Percentiles rank a stretch among this genome's conserved stretches.
phyloP scores from a whole-genome alignment of 2,888 invertebrate genomes.

The Syrphus vitripennis region DNA sequence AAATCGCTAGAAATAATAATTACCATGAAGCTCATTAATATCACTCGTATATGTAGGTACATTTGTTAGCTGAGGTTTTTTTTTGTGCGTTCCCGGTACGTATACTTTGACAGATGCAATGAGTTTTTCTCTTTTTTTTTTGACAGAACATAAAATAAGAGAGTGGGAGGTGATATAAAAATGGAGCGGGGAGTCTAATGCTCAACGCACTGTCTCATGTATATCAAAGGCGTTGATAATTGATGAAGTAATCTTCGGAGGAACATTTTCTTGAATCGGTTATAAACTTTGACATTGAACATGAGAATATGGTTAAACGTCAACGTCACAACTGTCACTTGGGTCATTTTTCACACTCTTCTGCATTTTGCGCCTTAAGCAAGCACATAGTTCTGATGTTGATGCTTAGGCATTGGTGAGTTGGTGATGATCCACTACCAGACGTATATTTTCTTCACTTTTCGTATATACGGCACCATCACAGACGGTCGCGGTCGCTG shows the following conservation, averaged over 20 bases:
- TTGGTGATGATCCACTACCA: slow-evolving; percentile 15
- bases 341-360: slow-evolving; percentile 60
- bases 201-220: slow-evolving; percentile 24
- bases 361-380: not conserved
- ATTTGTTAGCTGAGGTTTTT: not conserved
- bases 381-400: not conserved
- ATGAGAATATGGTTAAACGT: slow-evolving; percentile 62
- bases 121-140: slow-evolving; percentile 56
- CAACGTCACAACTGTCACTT: slow-evolving; percentile 66
- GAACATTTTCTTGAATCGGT: slow-evolving; percentile 63
- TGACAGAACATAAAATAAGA: slow-evolving; percentile 31
- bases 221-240: slow-evolving; percentile 56
- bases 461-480: slow-evolving; percentile 22
- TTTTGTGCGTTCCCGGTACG: not conserved
- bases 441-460: slow-evolving; percentile 33
- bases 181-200: not conserved
- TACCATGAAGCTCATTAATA: slow-evolving; percentile 68
- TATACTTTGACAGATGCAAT: slow-evolving; percentile 61
- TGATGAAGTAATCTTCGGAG: slow-evolving; percentile 55
- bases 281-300: slow-evolving; percentile 71
- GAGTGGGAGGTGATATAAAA: not conserved
- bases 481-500: not conserved
- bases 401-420: not conserved
- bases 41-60: slow-evolving; percentile 40
- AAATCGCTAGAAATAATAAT: slow-evolving; percentile 69